Percentiles rank a stretch among this genome's conserved stretches.
Conservation (phyloP, 2,888 invertebrate genomes). For the Drosophila picticornis region DNA sequence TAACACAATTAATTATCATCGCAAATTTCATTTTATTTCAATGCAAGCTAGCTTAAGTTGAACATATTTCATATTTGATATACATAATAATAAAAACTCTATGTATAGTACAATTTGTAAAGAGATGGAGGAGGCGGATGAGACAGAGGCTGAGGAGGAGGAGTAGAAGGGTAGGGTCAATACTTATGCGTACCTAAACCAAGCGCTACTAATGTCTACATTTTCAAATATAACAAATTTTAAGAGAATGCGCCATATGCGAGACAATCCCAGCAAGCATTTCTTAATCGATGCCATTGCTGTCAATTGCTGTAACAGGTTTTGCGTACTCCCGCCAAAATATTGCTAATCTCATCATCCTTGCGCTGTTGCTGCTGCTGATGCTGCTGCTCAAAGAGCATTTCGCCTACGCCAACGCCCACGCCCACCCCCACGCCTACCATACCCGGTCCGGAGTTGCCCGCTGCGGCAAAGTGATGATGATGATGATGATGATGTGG, state of each 20-base stretch:
- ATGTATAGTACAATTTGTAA: conserved; percentile 39
- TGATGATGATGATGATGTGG: conserved; percentile 38
- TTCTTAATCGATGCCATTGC: neutral
- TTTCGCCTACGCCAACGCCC: conserved; percentile 51
- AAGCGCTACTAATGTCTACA: conserved; percentile 45
- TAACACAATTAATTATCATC: conserved; percentile 14
- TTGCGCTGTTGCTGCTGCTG: conserved; percentile 87
- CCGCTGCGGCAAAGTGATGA: conserved; percentile 34
- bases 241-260: conserved; percentile 16
- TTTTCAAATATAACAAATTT: conserved; percentile 49
- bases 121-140: neutral
- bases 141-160: neutral
- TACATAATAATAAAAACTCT: conserved; percentile 41
- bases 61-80: conserved; percentile 40
- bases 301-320: conserved; percentile 92
- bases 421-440: conserved; percentile 27
- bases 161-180: conserved; percentile 11
- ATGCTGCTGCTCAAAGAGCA: conserved; percentile 84
- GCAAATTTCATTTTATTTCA: conserved; percentile 56
- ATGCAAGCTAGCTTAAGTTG: conserved; percentile 56
- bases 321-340: conserved; percentile 94
- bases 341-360: conserved; percentile 95
- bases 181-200: conserved; percentile 54
- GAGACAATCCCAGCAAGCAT: neutral
- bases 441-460: conserved; percentile 26